A percentile compares a stretch with the other conserved stretches of the same genome.
These are phyloP conservation scores for Salpingus planirostris DNA, from an alignment of 2,888 invertebrate species.

Conservation along the genomic window DNA sequence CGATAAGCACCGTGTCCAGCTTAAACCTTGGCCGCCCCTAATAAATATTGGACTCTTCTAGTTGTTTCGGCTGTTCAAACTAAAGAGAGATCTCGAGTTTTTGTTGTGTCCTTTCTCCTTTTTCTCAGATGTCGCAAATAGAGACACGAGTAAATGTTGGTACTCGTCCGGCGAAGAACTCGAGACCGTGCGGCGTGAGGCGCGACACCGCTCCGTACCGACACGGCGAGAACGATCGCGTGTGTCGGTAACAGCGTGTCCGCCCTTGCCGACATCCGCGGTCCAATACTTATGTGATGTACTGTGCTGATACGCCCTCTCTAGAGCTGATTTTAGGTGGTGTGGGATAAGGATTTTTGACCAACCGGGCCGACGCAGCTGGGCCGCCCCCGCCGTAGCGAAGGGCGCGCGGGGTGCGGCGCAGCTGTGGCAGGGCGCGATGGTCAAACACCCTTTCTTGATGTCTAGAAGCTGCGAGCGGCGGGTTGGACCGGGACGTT, in stretches of 20 bases:
- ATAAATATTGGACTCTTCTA: slow-evolving; percentile 41
- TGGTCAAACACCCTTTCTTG: slow-evolving; percentile 69
- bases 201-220: too few relatives aligned
- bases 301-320: slow-evolving; percentile 38
- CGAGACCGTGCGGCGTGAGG: too few relatives aligned
- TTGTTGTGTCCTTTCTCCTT: too few relatives aligned
- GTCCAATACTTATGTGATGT: slow-evolving; percentile 41
- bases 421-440: slow-evolving; percentile 39
- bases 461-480: slow-evolving; percentile 54
- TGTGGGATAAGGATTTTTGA: slow-evolving; percentile 61
- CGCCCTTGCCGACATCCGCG: slow-evolving; percentile 9
- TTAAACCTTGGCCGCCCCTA: slow-evolving; percentile 40
- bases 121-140: too few relatives aligned
- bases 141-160: too few relatives aligned
- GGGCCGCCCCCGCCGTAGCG: slow-evolving; percentile 9
- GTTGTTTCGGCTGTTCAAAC: slow-evolving; percentile 8
- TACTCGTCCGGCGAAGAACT: background rate
- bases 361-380: slow-evolving; percentile 42
- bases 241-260: background rate
- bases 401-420: slow-evolving; percentile 20
- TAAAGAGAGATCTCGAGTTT: too few relatives aligned
- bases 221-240: too few relatives aligned
- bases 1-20: too few relatives aligned
- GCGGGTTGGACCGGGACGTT: slow-evolving; percentile 77
- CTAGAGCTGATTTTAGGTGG: slow-evolving; percentile 42